A percentile compares a stretch with the other conserved stretches of the same genome.
These are phyloP conservation scores for Drosophila greeni DNA, from an alignment of 2,888 invertebrate species.

Conservation along the genomic window DNA sequence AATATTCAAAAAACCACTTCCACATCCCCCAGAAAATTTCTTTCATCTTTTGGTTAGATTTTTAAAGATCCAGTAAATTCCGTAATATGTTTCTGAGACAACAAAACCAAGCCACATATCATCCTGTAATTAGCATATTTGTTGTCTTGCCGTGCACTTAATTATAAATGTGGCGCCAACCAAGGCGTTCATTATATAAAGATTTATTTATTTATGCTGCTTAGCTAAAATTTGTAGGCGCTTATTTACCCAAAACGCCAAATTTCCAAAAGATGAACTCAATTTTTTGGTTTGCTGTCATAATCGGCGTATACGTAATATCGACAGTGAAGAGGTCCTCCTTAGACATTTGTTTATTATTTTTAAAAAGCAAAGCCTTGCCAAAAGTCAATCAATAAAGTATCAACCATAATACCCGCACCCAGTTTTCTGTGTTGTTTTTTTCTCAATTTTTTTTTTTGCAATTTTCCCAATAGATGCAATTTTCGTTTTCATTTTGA, in stretches of 20 bases:
- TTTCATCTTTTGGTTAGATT: background rate
- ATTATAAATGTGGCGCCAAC: conserved; percentile 26
- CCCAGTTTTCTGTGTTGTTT: conserved; percentile 17
- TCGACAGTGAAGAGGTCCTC: conserved; percentile 20
- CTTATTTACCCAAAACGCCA: conserved; percentile 51
- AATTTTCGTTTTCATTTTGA: conserved; percentile 68
- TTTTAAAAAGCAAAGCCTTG: conserved; percentile 7
- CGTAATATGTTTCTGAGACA: conserved; percentile 1
- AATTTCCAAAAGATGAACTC: conserved; percentile 49
- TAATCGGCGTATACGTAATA: conserved; percentile 65
- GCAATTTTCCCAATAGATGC: conserved; percentile 64
- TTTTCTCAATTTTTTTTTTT: conserved; percentile 45
- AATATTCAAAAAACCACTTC: background rate
- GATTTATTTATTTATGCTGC: conserved; percentile 46
- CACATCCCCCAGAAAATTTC: too few relatives aligned
- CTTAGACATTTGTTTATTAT: conserved; percentile 28
- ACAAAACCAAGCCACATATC: conserved; percentile 18
- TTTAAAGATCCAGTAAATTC: conserved; percentile 2
- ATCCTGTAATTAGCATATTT: conserved; percentile 21
- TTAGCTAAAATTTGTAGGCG: conserved; percentile 34
- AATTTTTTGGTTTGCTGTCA: conserved; percentile 36
- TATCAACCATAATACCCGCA: conserved; percentile 22
- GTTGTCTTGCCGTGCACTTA: conserved; percentile 18
- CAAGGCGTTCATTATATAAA: conserved; percentile 49
- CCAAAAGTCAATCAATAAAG: conserved; percentile 25